Conservation (phyloP, 2,797 vertebrate genomes). For the Vireo griseus region DNA sequence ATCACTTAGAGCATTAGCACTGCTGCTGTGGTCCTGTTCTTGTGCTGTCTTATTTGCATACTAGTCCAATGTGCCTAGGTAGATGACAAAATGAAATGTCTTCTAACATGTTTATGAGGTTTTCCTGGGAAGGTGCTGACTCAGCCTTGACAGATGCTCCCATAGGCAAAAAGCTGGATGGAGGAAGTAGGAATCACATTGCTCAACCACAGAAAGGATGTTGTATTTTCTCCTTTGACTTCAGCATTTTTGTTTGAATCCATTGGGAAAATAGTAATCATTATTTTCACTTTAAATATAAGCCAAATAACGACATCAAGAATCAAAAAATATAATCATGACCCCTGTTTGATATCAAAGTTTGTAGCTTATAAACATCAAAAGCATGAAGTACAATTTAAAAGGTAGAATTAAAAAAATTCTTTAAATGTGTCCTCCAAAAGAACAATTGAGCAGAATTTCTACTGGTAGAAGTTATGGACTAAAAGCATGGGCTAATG, state of each 20-base stretch:
- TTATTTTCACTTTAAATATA: not conserved
- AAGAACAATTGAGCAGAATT: constrained; percentile 27
- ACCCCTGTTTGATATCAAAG: not conserved
- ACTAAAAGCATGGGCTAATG: not conserved
- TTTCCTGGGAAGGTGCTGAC: constrained; percentile 61
- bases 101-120: constrained; percentile 32
- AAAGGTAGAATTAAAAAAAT: not conserved
- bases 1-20: constrained; percentile 67
- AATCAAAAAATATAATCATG: not conserved
- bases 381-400: not conserved
- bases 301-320: not conserved
- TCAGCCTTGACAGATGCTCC: constrained; percentile 65
- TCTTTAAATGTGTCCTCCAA: not conserved
- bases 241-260: not conserved
- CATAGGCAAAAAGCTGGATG: constrained; percentile 61
- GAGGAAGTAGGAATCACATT: not conserved
- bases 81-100: constrained; percentile 49
- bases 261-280: not conserved
- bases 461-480: not conserved
- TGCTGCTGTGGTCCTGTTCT: constrained; percentile 51
- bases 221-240: not conserved
- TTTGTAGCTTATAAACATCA: not conserved
- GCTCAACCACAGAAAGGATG: not conserved
- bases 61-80: constrained; percentile 38
- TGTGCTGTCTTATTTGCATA: constrained; percentile 35